phyloP scores from a whole-genome alignment of 2,888 invertebrate species.

The Halocaridina rubra region DNA sequence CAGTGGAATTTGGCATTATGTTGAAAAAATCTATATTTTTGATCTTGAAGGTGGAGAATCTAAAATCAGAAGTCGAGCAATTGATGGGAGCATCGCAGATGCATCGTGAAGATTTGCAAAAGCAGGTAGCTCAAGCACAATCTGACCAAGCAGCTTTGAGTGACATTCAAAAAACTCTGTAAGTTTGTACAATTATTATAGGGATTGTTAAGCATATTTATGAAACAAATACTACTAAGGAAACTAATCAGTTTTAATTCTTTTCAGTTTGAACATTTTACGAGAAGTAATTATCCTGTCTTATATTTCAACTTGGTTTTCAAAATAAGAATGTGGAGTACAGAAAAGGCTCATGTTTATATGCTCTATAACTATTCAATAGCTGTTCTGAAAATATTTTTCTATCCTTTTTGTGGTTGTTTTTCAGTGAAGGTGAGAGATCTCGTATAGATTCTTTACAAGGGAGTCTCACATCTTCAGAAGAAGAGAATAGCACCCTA shows the following conservation, averaged over 20 bases:
- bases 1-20: background rate
- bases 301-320: too few relatives aligned
- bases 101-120: constrained; percentile 46
- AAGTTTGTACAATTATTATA: constrained; percentile 12
- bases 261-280: too few relatives aligned
- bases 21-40: background rate
- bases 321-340: too few relatives aligned
- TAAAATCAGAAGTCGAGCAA: constrained; percentile 42
- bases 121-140: constrained; percentile 33
- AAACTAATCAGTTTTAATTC: too few relatives aligned
- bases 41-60: constrained; percentile 27
- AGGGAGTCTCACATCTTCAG: constrained; percentile 12
- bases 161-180: constrained; percentile 42
- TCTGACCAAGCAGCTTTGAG: constrained; percentile 39
- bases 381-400: too few relatives aligned
- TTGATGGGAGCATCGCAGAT: constrained; percentile 25
- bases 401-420: too few relatives aligned
- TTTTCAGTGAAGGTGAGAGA: constrained; percentile 40
- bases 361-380: too few relatives aligned
- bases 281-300: too few relatives aligned
- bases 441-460: constrained; percentile 30
- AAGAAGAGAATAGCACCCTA: constrained; percentile 22
- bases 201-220: too few relatives aligned
- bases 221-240: too few relatives aligned
- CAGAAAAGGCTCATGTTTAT: too few relatives aligned